phyloP scores from a whole-genome alignment of 2,888 invertebrate genomes.

The Nomada goodeniana region DNA sequence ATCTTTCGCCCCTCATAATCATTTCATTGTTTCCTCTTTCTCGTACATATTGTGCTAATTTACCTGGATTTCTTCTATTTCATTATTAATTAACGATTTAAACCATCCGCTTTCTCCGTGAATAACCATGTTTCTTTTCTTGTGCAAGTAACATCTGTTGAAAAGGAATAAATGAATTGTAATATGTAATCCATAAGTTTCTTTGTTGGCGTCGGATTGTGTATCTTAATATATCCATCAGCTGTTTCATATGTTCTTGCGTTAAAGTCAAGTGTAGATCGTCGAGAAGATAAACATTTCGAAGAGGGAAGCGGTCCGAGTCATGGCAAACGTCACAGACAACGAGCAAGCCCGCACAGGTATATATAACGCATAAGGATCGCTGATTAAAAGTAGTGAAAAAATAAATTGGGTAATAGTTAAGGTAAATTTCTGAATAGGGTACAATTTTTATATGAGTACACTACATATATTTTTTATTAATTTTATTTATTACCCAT shows the following conservation, averaged over 20 bases:
- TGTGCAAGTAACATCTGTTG: not conserved
- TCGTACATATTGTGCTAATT: not conserved
- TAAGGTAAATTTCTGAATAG: too few relatives aligned
- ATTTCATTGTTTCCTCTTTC: not conserved
- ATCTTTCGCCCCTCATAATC: not conserved
- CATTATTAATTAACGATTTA: not conserved
- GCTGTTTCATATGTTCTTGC: slow-evolving; percentile 11
- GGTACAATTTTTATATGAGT: not conserved
- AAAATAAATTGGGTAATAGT: too few relatives aligned
- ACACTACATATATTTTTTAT: not conserved
- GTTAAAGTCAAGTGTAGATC: slow-evolving; percentile 76
- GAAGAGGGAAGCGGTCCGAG: slow-evolving; percentile 85
- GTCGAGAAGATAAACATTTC: slow-evolving; percentile 82
- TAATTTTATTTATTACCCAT: not conserved
- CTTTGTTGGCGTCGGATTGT: not conserved
- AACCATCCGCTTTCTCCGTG: not conserved
- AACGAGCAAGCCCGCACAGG: slow-evolving; percentile 85
- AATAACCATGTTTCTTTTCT: not conserved
- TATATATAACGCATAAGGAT: slow-evolving; percentile 56
- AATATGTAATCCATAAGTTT: not conserved
- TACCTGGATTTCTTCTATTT: not conserved
- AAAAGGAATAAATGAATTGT: not conserved
- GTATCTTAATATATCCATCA: not conserved
- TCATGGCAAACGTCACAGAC: slow-evolving; percentile 86
- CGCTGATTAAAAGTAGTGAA: too few relatives aligned